phyloP scores from a whole-genome alignment of 2,113 vertebrate genomes.

The Marmota flaviventris region DNA sequence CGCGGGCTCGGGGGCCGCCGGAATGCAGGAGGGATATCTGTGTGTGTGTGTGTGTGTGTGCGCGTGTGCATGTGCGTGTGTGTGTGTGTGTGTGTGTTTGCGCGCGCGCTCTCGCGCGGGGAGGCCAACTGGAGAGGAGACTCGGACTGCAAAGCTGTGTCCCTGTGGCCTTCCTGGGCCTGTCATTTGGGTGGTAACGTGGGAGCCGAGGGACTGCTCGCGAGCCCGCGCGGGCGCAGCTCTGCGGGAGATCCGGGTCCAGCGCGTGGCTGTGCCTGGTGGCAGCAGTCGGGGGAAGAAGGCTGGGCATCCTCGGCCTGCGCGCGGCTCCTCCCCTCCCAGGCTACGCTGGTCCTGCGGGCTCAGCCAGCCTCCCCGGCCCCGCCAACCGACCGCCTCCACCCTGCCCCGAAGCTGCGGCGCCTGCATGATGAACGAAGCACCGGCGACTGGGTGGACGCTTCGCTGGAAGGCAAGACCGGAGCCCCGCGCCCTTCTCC shows the following conservation, averaged over 20 bases:
- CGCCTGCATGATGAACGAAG: constrained; percentile 42
- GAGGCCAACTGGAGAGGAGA: background rate
- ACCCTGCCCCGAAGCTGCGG: background rate
- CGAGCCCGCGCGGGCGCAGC: background rate
- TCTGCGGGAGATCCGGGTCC: background rate
- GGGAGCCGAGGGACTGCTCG: background rate
- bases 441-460: background rate
- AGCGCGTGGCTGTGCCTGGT: background rate
- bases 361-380: background rate
- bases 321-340: background rate
- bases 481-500: background rate
- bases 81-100: background rate
- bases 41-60: background rate
- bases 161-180: background rate
- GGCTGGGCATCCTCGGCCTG: constrained; percentile 33
- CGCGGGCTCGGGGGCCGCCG: background rate
- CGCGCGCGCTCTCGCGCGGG: background rate
- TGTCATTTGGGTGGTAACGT: background rate
- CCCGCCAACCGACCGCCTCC: background rate
- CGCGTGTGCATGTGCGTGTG: background rate
- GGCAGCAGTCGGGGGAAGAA: background rate
- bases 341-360: background rate
- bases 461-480: background rate
- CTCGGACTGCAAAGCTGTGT: background rate
- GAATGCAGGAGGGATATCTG: background rate